Evolutionary conservation across 2,888 invertebrate genomes (phyloP).

Genomic region (Mesoligia furuncula): DNA sequence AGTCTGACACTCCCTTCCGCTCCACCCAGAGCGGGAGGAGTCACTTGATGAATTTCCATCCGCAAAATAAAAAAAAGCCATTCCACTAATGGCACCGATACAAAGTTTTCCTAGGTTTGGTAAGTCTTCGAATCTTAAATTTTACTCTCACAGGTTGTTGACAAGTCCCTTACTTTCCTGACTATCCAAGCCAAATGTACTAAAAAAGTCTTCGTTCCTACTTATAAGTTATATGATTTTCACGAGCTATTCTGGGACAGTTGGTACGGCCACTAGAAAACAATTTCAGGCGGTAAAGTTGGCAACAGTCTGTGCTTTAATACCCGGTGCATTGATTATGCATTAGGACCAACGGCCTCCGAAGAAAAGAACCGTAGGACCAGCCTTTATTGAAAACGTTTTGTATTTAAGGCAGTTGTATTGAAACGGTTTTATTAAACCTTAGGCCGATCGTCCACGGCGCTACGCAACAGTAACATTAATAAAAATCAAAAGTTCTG

Average conservation of each 20-base stretch:
- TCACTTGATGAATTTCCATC: no score
- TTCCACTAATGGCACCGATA: background rate
- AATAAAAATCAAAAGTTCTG: background rate
- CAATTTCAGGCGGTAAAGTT: constrained; percentile 57
- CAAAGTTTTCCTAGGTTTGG: background rate
- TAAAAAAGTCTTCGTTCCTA: background rate
- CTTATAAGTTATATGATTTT: background rate
- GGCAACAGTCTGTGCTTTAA: constrained; percentile 63
- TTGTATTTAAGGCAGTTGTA: constrained; percentile 24
- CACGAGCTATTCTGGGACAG: constrained; percentile 18
- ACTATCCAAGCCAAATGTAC: background rate
- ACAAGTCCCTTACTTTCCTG: background rate
- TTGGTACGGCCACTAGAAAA: constrained; percentile 46
- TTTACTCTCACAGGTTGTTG: background rate
- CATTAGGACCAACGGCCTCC: constrained; percentile 55
- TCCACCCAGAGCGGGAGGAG: no score
- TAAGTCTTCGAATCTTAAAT: background rate
- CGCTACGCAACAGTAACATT: background rate
- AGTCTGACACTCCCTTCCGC: no score
- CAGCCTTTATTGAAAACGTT: constrained; percentile 54
- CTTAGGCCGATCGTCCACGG: background rate
- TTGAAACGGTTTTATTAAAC: constrained; percentile 46
- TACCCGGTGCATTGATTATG: constrained; percentile 69
- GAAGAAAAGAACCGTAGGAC: constrained; percentile 33
- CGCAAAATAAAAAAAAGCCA: no score